Percentiles rank a stretch among this genome's conserved stretches.
Evolutionary conservation across 30 jellyfish, hydroid and myxozoan genomes (phyloP).

Genomic region (Chrysaora quinquecirrha): DNA sequence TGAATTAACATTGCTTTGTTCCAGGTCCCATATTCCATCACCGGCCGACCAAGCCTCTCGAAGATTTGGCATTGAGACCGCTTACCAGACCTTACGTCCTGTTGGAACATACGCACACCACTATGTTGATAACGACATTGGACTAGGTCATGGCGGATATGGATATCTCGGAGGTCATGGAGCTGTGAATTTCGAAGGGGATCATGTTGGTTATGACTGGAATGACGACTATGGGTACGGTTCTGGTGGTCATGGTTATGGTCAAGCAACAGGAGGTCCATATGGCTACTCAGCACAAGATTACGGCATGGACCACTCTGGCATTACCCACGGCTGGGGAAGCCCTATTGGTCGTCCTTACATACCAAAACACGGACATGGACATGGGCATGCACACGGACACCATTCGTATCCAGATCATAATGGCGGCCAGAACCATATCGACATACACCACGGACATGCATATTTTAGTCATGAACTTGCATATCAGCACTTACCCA

Average conservation of each 20-base stretch:
- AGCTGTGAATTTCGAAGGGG: conserved; percentile 40
- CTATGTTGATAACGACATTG: neutral
- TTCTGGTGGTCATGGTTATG: conserved; percentile 64
- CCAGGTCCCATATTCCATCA: conserved; percentile 14
- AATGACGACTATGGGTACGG: conserved; percentile 37
- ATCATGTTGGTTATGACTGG: conserved; percentile 22
- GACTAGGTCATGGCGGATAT: conserved; percentile 10
- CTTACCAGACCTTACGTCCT: no score
- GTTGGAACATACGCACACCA: conserved; percentile 3
- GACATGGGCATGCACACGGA: conserved; percentile 18
- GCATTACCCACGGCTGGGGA: neutral
- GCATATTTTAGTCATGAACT: conserved; percentile 52
- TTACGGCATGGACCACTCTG: neutral
- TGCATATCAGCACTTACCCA: conserved; percentile 56
- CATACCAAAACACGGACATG: conserved; percentile 51
- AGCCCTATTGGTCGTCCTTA: conserved; percentile 46
- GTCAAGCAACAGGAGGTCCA: conserved; percentile 59
- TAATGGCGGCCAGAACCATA: conserved; percentile 25
- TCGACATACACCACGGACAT: conserved; percentile 42
- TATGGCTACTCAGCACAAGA: conserved; percentile 47
- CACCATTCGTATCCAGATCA: neutral
- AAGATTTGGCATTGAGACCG: conserved; percentile 13
- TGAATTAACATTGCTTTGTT: neutral
- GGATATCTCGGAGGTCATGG: conserved; percentile 27
- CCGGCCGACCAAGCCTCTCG: conserved; percentile 4